These are phyloP conservation scores for Hippocampus mohnikei DNA, from an alignment of 2,113 vertebrate species.

Conservation along the genomic window DNA sequence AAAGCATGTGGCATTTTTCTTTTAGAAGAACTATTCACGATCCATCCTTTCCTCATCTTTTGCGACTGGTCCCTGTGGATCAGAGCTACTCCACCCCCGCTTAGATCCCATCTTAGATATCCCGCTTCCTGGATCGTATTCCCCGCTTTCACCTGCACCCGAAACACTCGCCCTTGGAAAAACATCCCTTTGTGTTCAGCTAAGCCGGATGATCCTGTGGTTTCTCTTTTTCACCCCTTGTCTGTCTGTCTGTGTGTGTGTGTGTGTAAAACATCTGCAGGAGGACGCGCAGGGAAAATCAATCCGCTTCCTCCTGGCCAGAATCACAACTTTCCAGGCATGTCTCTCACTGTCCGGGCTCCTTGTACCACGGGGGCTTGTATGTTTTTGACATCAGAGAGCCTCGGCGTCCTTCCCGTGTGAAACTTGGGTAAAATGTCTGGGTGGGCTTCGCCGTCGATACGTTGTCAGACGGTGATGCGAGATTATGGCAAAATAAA, in stretches of 20 bases:
- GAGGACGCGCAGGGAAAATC: constrained; percentile 44
- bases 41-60: background rate
- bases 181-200: constrained; percentile 1
- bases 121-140: constrained; percentile 6
- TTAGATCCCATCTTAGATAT: constrained; percentile 8
- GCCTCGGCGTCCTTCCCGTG: constrained; percentile 25
- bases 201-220: background rate
- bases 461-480: constrained; percentile 9
- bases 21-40: too few species aligned
- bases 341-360: constrained; percentile 9
- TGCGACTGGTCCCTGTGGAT: background rate
- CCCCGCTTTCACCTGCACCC: background rate
- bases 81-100: background rate
- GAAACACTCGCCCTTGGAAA: background rate
- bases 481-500: too few species aligned
- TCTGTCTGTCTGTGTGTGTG: background rate
- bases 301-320: constrained; percentile 33
- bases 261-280: constrained; percentile 47
- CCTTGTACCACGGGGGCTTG: constrained; percentile 27
- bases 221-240: too few species aligned
- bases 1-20: background rate
- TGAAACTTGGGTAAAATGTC: constrained; percentile 32
- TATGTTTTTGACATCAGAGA: constrained; percentile 47
- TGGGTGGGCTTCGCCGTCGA: too few species aligned
- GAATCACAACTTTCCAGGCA: constrained; percentile 8